Conservation (phyloP, 2,797 vertebrate genomes). For the Distichodus sexfasciatus region DNA sequence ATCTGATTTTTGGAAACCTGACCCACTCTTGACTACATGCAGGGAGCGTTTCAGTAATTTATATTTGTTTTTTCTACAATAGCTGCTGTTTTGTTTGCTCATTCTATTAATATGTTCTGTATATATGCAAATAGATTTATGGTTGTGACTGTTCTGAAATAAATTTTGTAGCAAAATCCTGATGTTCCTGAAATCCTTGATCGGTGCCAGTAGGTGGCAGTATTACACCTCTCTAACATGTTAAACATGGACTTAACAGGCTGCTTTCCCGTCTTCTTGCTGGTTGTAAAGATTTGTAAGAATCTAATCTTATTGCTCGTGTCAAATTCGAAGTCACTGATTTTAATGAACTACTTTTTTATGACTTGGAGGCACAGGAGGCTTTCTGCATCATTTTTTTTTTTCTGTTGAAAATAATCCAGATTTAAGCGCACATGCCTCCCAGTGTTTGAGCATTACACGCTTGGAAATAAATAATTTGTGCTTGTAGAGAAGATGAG, state of each 20-base stretch:
- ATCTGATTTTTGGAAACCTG: not conserved
- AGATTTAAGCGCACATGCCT: too few species aligned
- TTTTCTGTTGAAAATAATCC: too few species aligned
- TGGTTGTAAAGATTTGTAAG: not conserved
- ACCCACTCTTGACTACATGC: not conserved
- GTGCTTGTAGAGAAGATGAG: not conserved
- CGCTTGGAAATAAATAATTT: not conserved
- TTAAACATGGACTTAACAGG: not conserved
- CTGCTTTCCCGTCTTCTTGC: not conserved
- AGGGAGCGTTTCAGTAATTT: not conserved
- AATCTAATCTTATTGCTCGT: not conserved
- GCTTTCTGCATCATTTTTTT: too few species aligned
- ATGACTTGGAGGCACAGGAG: not conserved
- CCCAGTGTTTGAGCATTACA: too few species aligned
- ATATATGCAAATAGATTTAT: constrained; percentile 45
- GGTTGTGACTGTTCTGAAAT: constrained; percentile 36
- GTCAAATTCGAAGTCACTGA: not conserved
- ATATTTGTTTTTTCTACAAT: not conserved
- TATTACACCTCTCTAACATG: constrained; percentile 56
- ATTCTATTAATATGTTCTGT: constrained; percentile 49
- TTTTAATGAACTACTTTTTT: not conserved
- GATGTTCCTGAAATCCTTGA: constrained; percentile 18
- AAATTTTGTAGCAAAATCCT: constrained; percentile 18
- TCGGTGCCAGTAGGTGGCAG: constrained; percentile 77
- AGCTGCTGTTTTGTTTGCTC: constrained; percentile 1